phyloP scores from a whole-genome alignment of 2,113 vertebrate genomes.

The Callaeas wilsoni region DNA sequence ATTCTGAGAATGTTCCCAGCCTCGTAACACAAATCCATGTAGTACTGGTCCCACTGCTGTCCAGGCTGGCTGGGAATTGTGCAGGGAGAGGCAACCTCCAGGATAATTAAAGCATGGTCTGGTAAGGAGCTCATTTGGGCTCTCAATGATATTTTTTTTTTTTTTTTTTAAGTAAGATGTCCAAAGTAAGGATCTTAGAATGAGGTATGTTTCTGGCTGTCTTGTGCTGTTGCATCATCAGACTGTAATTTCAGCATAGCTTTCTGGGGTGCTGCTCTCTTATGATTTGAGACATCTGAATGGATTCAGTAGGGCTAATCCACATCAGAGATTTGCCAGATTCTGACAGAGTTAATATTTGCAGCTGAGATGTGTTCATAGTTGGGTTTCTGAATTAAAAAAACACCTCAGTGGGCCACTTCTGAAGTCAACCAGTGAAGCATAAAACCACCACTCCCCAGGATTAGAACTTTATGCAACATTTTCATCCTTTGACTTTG shows the following conservation, averaged over 20 bases:
- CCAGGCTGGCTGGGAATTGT: neutral
- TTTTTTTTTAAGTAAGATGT: neutral
- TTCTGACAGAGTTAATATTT: slow-evolving; percentile 42
- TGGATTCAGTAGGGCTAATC: neutral
- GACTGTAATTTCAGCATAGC: neutral
- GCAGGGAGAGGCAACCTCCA: neutral
- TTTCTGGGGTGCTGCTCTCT: neutral
- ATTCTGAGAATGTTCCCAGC: neutral
- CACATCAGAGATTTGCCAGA: neutral
- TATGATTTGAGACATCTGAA: neutral
- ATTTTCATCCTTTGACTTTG: slow-evolving; percentile 33
- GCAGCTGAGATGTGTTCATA: neutral
- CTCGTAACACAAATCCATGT: neutral
- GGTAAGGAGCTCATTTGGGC: neutral
- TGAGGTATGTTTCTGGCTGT: neutral
- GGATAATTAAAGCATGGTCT: neutral
- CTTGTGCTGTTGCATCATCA: neutral
- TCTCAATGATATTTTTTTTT: neutral
- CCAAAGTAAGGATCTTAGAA: neutral
- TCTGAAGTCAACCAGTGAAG: slow-evolving; percentile 28
- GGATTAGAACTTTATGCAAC: neutral
- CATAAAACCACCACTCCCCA: neutral
- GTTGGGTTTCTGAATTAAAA: slow-evolving; percentile 13
- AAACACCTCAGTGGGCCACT: neutral
- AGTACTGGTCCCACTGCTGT: neutral